Evolutionary conservation across 1,140 invertebrate genomes (phyloP).

Genomic region (Idris sp.): DNA sequence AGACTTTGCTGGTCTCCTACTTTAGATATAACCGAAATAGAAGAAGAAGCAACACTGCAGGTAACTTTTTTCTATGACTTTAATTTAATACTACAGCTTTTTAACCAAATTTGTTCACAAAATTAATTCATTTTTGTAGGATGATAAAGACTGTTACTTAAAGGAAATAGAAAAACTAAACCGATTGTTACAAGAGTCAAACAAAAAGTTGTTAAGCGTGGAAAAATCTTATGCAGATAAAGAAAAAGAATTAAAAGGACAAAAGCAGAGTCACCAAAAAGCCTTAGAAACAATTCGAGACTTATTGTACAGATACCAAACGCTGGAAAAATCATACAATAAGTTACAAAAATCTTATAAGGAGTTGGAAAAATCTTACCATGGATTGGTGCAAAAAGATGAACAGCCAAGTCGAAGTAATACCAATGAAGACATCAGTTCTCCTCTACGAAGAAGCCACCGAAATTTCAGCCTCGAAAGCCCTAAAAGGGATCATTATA

Average conservation of each 20-base stretch:
- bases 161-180: background rate
- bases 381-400: conserved; percentile 66
- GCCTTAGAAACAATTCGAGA: conserved; percentile 74
- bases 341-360: conserved; percentile 39
- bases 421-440: conserved; percentile 33
- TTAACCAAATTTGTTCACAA: too few species aligned
- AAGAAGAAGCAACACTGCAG: conserved; percentile 16
- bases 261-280: conserved; percentile 66
- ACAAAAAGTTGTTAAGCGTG: conserved; percentile 67
- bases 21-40: conserved; percentile 14
- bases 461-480: too few species aligned
- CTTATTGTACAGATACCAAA: conserved; percentile 70
- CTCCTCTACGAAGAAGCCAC: conserved; percentile 51
- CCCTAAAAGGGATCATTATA: too few species aligned
- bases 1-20: conserved; percentile 13
- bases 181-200: conserved; percentile 58
- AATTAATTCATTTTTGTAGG: too few species aligned
- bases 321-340: conserved; percentile 68
- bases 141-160: background rate
- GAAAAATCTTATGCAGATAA: conserved; percentile 62
- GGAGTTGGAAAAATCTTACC: conserved; percentile 70
- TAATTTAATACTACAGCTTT: too few species aligned
- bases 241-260: conserved; percentile 65
- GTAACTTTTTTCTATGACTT: conserved; percentile 17
- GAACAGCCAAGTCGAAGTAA: conserved; percentile 57